Evolutionary conservation across 2,797 vertebrate genomes (phyloP).

Genomic region (Macrochelys suwanniensis): DNA sequence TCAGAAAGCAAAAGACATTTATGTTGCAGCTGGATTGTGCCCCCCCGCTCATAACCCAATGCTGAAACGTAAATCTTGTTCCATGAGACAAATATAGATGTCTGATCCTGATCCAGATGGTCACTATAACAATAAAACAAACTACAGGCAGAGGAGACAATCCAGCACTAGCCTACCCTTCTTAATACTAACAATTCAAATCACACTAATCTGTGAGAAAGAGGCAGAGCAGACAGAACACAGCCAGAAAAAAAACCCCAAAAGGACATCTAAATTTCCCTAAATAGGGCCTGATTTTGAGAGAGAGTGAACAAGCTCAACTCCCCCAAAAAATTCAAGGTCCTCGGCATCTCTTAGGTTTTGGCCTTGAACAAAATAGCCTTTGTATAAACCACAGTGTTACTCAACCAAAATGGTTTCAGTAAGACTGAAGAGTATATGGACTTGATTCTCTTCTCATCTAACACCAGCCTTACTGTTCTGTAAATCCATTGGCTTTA

Average conservation of each 20-base stretch:
- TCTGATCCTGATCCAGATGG: background rate
- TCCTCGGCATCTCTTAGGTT: background rate
- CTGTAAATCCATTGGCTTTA: background rate
- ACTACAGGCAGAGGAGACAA: background rate
- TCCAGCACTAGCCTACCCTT: background rate
- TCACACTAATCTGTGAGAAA: background rate
- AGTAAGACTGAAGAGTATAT: fast-evolving
- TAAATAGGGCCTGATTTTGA: background rate
- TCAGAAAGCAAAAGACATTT: background rate
- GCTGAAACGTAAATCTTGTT: background rate
- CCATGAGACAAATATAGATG: background rate
- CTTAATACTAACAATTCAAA: background rate
- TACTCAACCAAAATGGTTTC: background rate
- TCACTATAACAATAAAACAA: background rate
- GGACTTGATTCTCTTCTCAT: background rate
- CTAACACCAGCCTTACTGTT: background rate
- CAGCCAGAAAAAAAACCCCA: background rate
- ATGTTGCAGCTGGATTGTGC: background rate
- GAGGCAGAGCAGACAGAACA: background rate
- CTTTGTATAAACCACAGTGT: background rate
- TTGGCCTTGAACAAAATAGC: background rate
- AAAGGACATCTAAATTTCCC: fast-evolving
- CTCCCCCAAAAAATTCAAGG: background rate
- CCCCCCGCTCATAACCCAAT: background rate
- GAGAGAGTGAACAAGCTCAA: background rate